Evolutionary conservation across 2,888 invertebrate species (phyloP), one percentile per base, ranked within the genome.

Genomic region (Calliopum simillimum): DNA sequence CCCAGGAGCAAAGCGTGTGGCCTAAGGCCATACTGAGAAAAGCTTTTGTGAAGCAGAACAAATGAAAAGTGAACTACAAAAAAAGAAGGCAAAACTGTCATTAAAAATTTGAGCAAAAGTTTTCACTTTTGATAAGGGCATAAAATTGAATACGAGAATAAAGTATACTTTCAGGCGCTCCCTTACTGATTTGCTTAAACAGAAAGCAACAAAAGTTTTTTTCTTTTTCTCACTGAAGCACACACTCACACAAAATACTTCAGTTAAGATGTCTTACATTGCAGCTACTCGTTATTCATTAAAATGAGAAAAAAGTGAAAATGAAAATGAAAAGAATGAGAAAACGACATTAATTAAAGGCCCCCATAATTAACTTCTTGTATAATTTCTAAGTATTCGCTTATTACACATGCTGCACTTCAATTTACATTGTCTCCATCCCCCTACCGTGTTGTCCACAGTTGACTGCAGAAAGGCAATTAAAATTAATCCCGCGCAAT

Each of bases 401-500:
- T n/a, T 21, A 53, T 19, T 19, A 53, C 12, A 19, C 19, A 21
- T 53, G 13, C 19, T 23, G 21, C 53, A 12, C 19, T 53, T 53
- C 19, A 12, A 53, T 33, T 33, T 33, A 12, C 53, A n/a, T 49
- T 11, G 19, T 46, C 13, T 13, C 46, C 46, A 49, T 53, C 53
- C 53, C 53, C n/a, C 11, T 21, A 19, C 19, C n/a, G n/a, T n/a
- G n/a, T n/a, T n/a, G n/a, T n/a, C 33, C 21, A n/a, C 14, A 11
- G 14, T 12, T 23, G 25, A 21, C 56, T 23, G 16, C 8, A 55
- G 53, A 19, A 55, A 33, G 33, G 63, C 33, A 33, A 49, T 33
- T 47, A 33, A 49, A 49, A 59, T 59, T 41, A 59, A 59, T 43
- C 41, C 43, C 59, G 43, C 56, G 11, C 21, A 41, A 59, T 59